A percentile compares a stretch with the other conserved stretches of the same genome.
Evolutionary conservation across 2,888 invertebrate genomes (phyloP).

Genomic region (Cosmopolites sordidus): DNA sequence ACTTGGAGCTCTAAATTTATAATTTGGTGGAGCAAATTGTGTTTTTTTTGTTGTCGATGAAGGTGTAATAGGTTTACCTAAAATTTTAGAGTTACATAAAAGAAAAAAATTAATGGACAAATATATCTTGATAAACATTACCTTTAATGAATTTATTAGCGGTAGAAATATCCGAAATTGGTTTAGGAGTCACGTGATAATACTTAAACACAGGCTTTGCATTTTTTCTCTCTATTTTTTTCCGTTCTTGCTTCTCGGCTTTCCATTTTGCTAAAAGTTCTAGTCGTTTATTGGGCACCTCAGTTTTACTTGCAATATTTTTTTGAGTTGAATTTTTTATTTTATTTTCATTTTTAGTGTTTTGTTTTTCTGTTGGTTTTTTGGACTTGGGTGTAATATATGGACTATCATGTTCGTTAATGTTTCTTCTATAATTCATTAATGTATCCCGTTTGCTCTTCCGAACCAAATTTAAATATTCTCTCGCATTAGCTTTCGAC

Average conservation of each 20-base stretch:
- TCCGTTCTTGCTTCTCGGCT: constrained; percentile 34
- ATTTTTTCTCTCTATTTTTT: constrained; percentile 31
- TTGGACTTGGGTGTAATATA: background rate
- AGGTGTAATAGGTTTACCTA: constrained; percentile 12
- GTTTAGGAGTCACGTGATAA: constrained; percentile 28
- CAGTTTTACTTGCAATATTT: background rate
- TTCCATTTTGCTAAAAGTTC: constrained; percentile 40
- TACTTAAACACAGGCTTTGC: constrained; percentile 42
- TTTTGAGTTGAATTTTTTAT: background rate
- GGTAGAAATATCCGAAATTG: constrained; percentile 32
- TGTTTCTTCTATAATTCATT: constrained; percentile 4
- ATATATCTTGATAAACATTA: constrained; percentile 18
- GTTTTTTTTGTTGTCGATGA: constrained; percentile 11
- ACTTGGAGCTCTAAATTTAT: constrained; percentile 52
- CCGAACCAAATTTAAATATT: background rate
- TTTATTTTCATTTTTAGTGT: background rate
- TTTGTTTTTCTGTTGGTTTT: no score
- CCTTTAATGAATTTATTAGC: constrained; percentile 38
- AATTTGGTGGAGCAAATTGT: constrained; percentile 54
- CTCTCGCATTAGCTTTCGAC: constrained; percentile 16
- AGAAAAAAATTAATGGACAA: background rate
- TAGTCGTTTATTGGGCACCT: constrained; percentile 25
- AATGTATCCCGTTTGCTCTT: constrained; percentile 24
- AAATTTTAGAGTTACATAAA: background rate
- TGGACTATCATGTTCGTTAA: background rate